These are phyloP conservation scores for Troilus luridus DNA, from an alignment of 2,888 invertebrate species.

Conservation along the genomic window DNA sequence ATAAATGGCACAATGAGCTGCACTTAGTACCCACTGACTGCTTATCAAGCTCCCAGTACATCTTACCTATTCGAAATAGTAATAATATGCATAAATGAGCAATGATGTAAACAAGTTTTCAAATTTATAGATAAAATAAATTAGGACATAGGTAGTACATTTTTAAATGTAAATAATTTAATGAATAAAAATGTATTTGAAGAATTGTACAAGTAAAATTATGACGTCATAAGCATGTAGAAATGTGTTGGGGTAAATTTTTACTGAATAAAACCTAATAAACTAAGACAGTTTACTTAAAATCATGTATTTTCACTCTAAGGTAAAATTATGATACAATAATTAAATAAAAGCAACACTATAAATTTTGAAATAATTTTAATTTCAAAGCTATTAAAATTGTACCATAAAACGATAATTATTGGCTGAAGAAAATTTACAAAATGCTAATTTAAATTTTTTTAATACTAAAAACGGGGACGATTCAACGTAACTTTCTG, in stretches of 20 bases:
- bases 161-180: background rate
- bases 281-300: background rate
- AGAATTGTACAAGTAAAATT: background rate
- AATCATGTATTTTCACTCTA: background rate
- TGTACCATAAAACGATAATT: background rate
- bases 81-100: background rate
- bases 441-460: too few species aligned
- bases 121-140: background rate
- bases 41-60: constrained; percentile 64
- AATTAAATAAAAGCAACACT: background rate
- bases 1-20: constrained; percentile 63
- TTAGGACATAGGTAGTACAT: background rate
- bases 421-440: too few species aligned
- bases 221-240: background rate
- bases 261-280: background rate
- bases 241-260: background rate
- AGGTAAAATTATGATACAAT: background rate
- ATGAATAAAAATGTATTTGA: background rate
- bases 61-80: constrained; percentile 58
- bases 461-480: too few species aligned
- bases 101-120: background rate
- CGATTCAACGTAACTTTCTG: too few species aligned
- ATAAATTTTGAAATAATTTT: background rate
- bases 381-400: background rate
- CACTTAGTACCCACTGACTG: constrained; percentile 62